Evolutionary conservation across 2,113 vertebrate species (phyloP).

Genomic region (Naja naja): DNA sequence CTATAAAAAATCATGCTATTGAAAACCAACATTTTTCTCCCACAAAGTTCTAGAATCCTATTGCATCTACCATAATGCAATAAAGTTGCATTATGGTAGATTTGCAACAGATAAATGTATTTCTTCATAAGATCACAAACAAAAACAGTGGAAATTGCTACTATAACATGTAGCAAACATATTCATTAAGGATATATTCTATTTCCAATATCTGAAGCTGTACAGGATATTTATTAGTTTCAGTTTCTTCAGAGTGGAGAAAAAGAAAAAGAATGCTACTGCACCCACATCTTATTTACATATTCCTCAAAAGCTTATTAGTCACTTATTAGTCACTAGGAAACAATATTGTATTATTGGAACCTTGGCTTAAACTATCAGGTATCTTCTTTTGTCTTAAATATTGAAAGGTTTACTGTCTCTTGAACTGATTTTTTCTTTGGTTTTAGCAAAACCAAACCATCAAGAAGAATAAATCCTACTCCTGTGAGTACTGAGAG

Average conservation of each 20-base stretch:
- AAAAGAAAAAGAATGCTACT: not conserved
- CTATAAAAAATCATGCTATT: not conserved
- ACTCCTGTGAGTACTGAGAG: conserved; percentile 90
- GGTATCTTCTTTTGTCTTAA: not conserved
- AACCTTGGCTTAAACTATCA: not conserved
- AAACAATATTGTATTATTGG: not conserved
- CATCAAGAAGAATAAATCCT: conserved; percentile 94
- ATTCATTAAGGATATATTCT: not conserved
- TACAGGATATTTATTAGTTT: not conserved
- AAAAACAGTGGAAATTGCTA: not conserved
- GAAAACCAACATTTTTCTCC: not conserved
- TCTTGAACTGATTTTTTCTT: not conserved
- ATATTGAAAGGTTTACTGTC: not conserved
- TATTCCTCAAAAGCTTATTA: not conserved
- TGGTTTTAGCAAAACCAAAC: conserved; percentile 80
- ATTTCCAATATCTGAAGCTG: not conserved
- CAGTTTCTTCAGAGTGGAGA: not conserved
- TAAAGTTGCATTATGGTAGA: not conserved
- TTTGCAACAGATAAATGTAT: not conserved
- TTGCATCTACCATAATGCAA: not conserved
- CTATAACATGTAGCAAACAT: not conserved
- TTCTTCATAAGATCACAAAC: not conserved
- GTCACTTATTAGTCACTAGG: not conserved
- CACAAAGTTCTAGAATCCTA: not conserved
- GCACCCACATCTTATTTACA: not conserved